phyloP scores from a whole-genome alignment of 2,797 vertebrate species.

The Antrozous pallidus region DNA sequence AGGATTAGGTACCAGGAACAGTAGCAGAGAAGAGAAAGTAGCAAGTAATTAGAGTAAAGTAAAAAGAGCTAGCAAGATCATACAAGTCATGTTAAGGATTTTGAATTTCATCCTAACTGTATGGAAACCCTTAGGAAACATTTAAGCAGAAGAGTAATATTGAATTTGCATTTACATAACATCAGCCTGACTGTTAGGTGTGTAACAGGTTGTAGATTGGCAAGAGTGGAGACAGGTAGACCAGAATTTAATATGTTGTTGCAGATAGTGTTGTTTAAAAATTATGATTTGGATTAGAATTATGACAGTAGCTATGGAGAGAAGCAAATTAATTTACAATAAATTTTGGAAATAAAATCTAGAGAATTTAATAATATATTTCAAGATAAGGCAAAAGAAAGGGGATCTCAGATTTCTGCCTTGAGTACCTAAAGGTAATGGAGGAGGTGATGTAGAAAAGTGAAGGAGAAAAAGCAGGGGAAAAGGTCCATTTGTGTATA shows the following conservation, averaged over 20 bases:
- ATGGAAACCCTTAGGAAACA: not conserved
- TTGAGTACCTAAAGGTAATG: not conserved
- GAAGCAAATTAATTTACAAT: not conserved
- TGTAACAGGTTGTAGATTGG: not conserved
- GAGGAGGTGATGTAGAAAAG: not conserved
- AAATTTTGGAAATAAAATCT: not conserved
- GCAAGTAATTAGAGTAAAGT: not conserved
- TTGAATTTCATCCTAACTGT: not conserved
- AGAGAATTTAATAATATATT: not conserved
- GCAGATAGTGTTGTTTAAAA: not conserved
- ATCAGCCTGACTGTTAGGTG: not conserved
- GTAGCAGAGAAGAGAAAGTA: not conserved
- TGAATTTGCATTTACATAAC: not conserved
- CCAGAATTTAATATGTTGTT: not conserved
- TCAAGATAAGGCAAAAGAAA: not conserved
- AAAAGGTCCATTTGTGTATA: not conserved
- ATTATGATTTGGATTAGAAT: not conserved
- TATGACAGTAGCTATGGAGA: not conserved
- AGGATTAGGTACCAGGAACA: not conserved
- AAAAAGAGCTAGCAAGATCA: not conserved
- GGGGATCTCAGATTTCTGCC: not conserved
- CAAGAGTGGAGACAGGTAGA: not conserved
- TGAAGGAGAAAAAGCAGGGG: not conserved
- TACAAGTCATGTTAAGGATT: not conserved
- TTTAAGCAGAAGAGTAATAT: not conserved